Base-by-base conservation (phyloP, 1,140 invertebrate species). In the Heliconius congener region DNA sequence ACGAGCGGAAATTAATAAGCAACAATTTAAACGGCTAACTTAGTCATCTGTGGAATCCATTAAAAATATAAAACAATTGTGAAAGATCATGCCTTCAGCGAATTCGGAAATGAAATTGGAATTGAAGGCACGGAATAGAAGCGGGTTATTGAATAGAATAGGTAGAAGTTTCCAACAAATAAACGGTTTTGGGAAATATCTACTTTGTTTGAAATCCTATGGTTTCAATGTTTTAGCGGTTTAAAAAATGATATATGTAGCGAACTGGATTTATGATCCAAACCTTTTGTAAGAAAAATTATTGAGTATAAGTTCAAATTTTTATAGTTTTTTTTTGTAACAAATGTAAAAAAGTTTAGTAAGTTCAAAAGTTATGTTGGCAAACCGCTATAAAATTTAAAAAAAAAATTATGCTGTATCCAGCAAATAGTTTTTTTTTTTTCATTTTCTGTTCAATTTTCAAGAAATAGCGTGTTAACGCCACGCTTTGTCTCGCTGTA, bases 161-260 rank as follows among this genome's bases (percentile, higher is more conserved):
- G 76, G 80, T 84, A 77, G 81, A 84, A 84, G 78, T 84, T 82
- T 75, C 46, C 78, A 74, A 77, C 81, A 80, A 82, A 82, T 80
- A 84, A 84, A 84, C 78, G 83, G 73, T 77, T 84, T 80, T 79
- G 52, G 79, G 76, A 46, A 46, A 46, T 46, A 16, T 46, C 9
- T 30, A 66, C 60, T 66, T 66, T 66, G 60, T 66, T 66, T 66
- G 60, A 66, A n/a, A 66, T 66, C 60, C 23, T 30, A 66, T 3
- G 5, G 27, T 30, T 66, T 30, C 23, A 30, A 66, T 66, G 60
- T 66, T 66, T 6, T 66, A 66, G n/a, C 13, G 11, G 23, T 66
- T 13, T 66, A 23, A 60, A 60, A 66, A 66, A 66, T 30, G 60
- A 66, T 66, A 23, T 23, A 30, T 66, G 30, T 66, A 66, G 60